Evolutionary conservation across 2,797 vertebrate species (phyloP), one percentile per base, ranked within the genome.

Genomic region (Geotrypetes seraphini): DNA sequence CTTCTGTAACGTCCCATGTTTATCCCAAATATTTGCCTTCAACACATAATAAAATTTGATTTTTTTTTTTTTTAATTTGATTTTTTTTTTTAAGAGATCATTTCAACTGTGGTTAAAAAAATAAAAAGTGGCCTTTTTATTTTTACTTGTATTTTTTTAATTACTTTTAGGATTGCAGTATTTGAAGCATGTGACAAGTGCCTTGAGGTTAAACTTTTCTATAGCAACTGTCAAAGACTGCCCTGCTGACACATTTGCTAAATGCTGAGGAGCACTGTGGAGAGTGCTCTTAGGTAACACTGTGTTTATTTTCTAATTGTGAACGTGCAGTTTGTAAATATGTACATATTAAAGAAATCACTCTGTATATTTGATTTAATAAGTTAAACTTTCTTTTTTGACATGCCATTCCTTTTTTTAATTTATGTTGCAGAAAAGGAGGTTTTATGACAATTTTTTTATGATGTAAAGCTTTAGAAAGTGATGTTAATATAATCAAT

Each of bases 301-400:
- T 69, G 41, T 69, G 41, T 85, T 87, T 63, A 59, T 79, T 92
- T 91, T 90, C 88, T 82, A 78, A 85, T 82, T 68, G 76, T 85
- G 83, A 73, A 85, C 75, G 71, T 79, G 66, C 85, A 70, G 76
- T 83, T 69, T 94, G 92, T 96, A 92, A 62, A 93, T 89, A 84
- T 94, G 91, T 94, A 94, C 73, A 94, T 94, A 95, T 84, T 88
- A 87, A 93, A 90, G 83, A 86, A 92, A 89, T 86, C 85, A 64
- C 83, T 94, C 84, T 96, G 89, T 95, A 93, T 92, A 96, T 96
- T 93, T 90, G 86, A 91, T 87, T 90, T 84, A 90, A 85, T 92
- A 90, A 96, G 78, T 89, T 90, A 90, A 84, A 79, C 88, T 83
- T 69, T 63, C 77, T 77, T 77, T 86, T 84, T 76, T 87, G 80